A percentile compares a stretch with the other conserved stretches of the same genome.
Evolutionary conservation across 2,888 invertebrate species (phyloP).

Genomic region (Graphium colonna): DNA sequence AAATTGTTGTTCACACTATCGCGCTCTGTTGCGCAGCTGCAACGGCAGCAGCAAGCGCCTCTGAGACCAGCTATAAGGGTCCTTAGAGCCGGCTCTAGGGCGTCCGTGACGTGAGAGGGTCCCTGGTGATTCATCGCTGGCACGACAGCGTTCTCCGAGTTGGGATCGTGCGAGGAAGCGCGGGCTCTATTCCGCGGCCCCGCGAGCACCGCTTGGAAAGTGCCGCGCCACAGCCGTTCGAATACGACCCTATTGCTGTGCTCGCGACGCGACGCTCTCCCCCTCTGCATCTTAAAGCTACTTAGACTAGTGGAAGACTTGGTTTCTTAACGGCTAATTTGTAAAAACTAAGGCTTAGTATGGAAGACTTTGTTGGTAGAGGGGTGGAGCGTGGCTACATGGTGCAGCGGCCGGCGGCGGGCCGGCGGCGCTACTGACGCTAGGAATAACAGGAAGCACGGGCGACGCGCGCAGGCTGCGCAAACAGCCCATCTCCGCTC

Average conservation of each 20-base stretch:
- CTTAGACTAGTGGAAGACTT: conserved; percentile 77
- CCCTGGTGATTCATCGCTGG: conserved; percentile 38
- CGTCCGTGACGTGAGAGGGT: conserved; percentile 57
- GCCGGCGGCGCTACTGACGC: conserved; percentile 71
- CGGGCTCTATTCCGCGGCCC: conserved; percentile 61
- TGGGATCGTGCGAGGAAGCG: conserved; percentile 60
- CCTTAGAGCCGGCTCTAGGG: conserved; percentile 66
- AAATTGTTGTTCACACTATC: conserved; percentile 68
- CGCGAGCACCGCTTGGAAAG: conserved; percentile 75
- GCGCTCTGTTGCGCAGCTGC: conserved; percentile 60
- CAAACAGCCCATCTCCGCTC: conserved; percentile 61
- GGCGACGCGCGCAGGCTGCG: conserved; percentile 69
- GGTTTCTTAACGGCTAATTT: conserved; percentile 60
- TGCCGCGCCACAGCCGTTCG: conserved; percentile 86
- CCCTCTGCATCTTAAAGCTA: conserved; percentile 66
- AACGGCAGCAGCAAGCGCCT: conserved; percentile 68
- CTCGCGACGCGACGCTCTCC: conserved; percentile 69
- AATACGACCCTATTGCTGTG: conserved; percentile 83
- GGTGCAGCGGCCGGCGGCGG: conserved; percentile 68
- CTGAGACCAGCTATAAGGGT: conserved; percentile 63
- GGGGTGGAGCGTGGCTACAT: conserved; percentile 58
- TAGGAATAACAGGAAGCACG: conserved; percentile 41
- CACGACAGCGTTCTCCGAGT: conserved; percentile 39
- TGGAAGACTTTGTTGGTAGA: conserved; percentile 60
- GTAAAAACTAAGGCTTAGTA: conserved; percentile 51